These are phyloP conservation scores for Cerastis leucographa DNA, from an alignment of 2,888 invertebrate genomes.

Conservation along the genomic window DNA sequence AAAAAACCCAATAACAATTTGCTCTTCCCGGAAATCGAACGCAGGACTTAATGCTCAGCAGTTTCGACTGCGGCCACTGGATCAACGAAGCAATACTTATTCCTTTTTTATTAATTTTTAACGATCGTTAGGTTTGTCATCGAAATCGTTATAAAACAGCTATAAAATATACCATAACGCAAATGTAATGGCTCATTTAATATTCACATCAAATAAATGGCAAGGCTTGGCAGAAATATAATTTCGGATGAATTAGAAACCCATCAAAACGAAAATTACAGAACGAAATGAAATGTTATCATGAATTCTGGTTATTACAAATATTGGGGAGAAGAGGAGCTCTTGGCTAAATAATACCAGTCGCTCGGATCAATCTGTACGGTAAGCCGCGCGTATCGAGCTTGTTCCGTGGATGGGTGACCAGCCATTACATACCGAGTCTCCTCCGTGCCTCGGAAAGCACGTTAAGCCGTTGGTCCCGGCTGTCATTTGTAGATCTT, in stretches of 20 bases:
- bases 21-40: too few species aligned
- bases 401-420: too few species aligned
- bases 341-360: too few species aligned
- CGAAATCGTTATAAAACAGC: slow-evolving; percentile 31
- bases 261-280: slow-evolving; percentile 35
- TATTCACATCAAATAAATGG: slow-evolving; percentile 29
- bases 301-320: background rate
- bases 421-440: too few species aligned
- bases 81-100: background rate
- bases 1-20: too few species aligned
- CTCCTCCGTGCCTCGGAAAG: too few species aligned
- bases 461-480: too few species aligned
- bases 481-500: too few species aligned
- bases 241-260: slow-evolving; percentile 48
- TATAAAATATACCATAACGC: slow-evolving; percentile 36
- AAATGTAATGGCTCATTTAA: slow-evolving; percentile 48
- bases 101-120: slow-evolving; percentile 17
- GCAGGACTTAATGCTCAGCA: too few species aligned
- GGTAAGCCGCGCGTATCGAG: too few species aligned
- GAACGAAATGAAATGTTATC: slow-evolving; percentile 19
- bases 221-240: slow-evolving; percentile 15
- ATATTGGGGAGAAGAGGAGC: background rate
- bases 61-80: too few species aligned
- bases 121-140: slow-evolving; percentile 14
- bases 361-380: too few species aligned